Base-by-base conservation (phyloP, 2,113 vertebrate species). In the Vulpes vulpes region DNA sequence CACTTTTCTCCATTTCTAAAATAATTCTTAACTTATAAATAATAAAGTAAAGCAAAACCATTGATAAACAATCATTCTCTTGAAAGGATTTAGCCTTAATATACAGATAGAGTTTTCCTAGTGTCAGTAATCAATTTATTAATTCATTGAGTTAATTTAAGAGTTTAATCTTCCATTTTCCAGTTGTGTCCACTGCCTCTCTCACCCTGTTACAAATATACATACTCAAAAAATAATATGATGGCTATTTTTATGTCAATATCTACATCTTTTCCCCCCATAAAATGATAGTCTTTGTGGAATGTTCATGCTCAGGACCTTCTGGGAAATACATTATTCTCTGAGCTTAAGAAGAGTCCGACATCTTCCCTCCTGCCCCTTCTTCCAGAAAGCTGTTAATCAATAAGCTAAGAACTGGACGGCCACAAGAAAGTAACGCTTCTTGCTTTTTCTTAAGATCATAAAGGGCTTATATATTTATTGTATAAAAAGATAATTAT, bases 1-100 rank as follows among this genome's bases (percentile, higher is more conserved):
- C 1, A 73, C 6, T 73, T 85, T 60, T 35, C 15, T 90, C 49
- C 17, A 23, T 65, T 67, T 97, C 49, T 74, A 49, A 93, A 91
- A 80, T 79, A 51, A 65, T 84, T 88, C 19, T 86, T 82, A 86
- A 89, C 62, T 73, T 69, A 57, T 90, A 81, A 93, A 38, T 57
- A 80, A 60, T 19, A 57, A 74, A 71, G 22, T 51, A 79, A 89
- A 86, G 49, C 20, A 80, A 92, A 93, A 22, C 3, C 59, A 60
- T 88, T 67, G 71, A n/a, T 60, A 73, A 69, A 2, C 16, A 69
- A 38, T 89, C 2, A 67, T 79, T 88, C 23, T 83, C 57, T 79
- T 93, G 57, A 85, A 96, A 85, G 2, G 6, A 22, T n/a, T 22
- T 32, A 84, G 38, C 15, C 35, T 69, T 82, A 87, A 64, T 60